phyloP scores from a whole-genome alignment of 1,140 invertebrate genomes.

The Macrostomum lignano region DNA sequence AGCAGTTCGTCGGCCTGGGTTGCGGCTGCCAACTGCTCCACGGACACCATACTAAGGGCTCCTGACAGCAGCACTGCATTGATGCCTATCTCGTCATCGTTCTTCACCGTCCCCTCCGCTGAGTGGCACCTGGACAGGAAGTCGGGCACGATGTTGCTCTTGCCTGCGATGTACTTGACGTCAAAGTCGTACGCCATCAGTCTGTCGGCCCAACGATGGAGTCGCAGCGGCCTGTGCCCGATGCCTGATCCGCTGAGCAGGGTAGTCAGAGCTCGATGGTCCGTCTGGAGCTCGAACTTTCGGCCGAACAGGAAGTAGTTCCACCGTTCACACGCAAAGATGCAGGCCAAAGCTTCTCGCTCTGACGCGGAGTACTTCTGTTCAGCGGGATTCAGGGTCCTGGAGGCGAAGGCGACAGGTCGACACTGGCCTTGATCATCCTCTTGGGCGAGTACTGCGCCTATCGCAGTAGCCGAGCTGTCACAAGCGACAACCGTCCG shows the following conservation, averaged over 20 bases:
- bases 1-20: too few species aligned
- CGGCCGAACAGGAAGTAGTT: constrained; percentile 20
- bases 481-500: constrained; percentile 7
- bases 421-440: constrained; percentile 7
- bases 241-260: constrained; percentile 14
- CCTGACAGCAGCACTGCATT: too few species aligned
- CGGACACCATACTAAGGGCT: too few species aligned
- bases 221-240: constrained; percentile 9
- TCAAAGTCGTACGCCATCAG: constrained; percentile 11
- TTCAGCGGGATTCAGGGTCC: constrained; percentile 10
- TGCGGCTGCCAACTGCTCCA: too few species aligned
- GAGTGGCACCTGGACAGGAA: too few species aligned
- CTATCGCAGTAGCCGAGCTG: constrained; percentile 10
- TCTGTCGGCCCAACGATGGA: constrained; percentile 12
- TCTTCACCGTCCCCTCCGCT: too few species aligned
- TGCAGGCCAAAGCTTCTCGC: constrained; percentile 20
- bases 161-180: constrained; percentile 9
- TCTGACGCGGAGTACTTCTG: constrained; percentile 23
- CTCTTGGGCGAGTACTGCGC: constrained; percentile 11
- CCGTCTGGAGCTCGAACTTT: constrained; percentile 17
- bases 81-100: too few species aligned
- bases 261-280: constrained; percentile 25
- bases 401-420: constrained; percentile 10
- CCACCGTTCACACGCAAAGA: constrained; percentile 25
- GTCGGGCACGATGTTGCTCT: too few species aligned